Conservation (phyloP, 2,888 invertebrate genomes). For the Drosophila buzzatii region DNA sequence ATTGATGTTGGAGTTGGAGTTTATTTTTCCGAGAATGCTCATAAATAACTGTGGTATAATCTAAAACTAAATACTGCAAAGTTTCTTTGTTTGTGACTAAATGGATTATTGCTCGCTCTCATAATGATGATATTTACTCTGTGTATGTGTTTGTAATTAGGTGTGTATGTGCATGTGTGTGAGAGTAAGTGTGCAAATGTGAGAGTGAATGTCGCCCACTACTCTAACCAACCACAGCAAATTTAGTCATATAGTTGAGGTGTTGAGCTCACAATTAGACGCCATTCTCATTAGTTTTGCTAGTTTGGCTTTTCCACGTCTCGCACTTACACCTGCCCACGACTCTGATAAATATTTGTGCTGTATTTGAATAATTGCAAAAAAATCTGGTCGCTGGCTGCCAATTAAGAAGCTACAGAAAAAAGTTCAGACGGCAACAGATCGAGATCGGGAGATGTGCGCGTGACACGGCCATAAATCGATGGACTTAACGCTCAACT, state of each 20-base stretch:
- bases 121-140: slow-evolving; percentile 30
- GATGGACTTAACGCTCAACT: background rate
- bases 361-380: slow-evolving; percentile 37
- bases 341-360: slow-evolving; percentile 43
- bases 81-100: slow-evolving; percentile 15
- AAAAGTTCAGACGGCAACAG: slow-evolving; percentile 11
- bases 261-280: slow-evolving; percentile 56
- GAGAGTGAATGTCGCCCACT: slow-evolving; percentile 38
- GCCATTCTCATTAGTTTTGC: slow-evolving; percentile 58
- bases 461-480: slow-evolving; percentile 42
- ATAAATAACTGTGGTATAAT: slow-evolving; percentile 2
- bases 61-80: slow-evolving; percentile 10
- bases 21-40: slow-evolving; percentile 4
- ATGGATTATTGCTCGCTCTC: slow-evolving; percentile 18
- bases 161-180: background rate
- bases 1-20: background rate
- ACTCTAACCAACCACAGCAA: slow-evolving; percentile 17
- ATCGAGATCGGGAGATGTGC: slow-evolving; percentile 11
- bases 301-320: slow-evolving; percentile 30
- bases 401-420: slow-evolving; percentile 56
- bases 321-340: slow-evolving; percentile 59
- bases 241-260: slow-evolving; percentile 20
- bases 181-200: slow-evolving; percentile 17
- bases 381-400: slow-evolving; percentile 68
- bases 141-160: background rate